Conservation (phyloP, 2,797 vertebrate genomes). For the Protosalanx chinensis region DNA sequence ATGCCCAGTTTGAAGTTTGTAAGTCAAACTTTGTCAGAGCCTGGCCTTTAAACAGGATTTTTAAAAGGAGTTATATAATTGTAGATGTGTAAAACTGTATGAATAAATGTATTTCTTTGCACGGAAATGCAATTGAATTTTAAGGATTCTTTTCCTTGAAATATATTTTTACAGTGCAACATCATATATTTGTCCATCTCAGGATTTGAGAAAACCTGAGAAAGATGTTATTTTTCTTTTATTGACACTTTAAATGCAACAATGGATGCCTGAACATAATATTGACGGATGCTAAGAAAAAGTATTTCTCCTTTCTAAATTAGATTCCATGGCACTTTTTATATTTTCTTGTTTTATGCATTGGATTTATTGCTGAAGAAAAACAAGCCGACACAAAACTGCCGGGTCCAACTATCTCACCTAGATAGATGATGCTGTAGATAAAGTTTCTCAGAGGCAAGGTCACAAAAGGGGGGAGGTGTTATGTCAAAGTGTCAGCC, state of each 20-base stretch:
- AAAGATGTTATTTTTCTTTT: constrained; percentile 60
- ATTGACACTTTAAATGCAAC: constrained; percentile 68
- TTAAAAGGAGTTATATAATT: constrained; percentile 6
- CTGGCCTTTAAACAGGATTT: background rate
- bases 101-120: too few relatives aligned
- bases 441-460: constrained; percentile 60
- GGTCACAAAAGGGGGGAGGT: constrained; percentile 41
- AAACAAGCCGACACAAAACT: constrained; percentile 66
- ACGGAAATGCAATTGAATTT: constrained; percentile 38
- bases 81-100: too few relatives aligned
- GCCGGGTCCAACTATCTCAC: constrained; percentile 61
- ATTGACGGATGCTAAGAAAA: constrained; percentile 61
- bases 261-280: constrained; percentile 55
- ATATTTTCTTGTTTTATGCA: constrained; percentile 59
- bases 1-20: constrained; percentile 11
- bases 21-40: constrained; percentile 13
- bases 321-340: constrained; percentile 56
- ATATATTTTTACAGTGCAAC: constrained; percentile 43
- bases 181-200: constrained; percentile 48
- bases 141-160: constrained; percentile 33
- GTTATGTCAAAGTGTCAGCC: constrained; percentile 20
- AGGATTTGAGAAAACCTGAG: constrained; percentile 34
- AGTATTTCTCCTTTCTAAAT: constrained; percentile 59
- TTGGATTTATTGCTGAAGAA: constrained; percentile 68
- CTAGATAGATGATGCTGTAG: constrained; percentile 62